Conservation (phyloP, 2,888 invertebrate species). For the Temnothorax rugatulus region DNA sequence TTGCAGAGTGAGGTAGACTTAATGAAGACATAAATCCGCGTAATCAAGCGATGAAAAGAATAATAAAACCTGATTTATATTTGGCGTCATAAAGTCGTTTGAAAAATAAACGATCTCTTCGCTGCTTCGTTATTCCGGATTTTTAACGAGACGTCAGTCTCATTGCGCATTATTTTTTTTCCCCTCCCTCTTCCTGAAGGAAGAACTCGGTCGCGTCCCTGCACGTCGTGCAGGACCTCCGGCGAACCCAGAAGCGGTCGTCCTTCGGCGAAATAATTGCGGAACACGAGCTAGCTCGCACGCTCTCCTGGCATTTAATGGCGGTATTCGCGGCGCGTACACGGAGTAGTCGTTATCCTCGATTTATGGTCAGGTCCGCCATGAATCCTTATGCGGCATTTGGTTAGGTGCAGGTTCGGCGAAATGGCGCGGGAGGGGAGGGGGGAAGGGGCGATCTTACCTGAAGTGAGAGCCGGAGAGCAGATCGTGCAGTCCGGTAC, state of each 20-base stretch:
- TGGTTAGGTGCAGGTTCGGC: conserved; percentile 63
- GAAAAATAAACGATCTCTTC: background rate
- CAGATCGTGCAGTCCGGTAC: conserved; percentile 62
- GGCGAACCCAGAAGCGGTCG: conserved; percentile 71
- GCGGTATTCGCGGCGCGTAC: conserved; percentile 77
- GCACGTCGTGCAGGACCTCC: conserved; percentile 53
- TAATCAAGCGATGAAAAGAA: background rate
- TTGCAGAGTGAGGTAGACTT: background rate
- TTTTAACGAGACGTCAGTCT: conserved; percentile 15
- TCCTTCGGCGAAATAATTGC: conserved; percentile 76
- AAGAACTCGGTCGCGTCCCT: conserved; percentile 61
- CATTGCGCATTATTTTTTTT: conserved; percentile 7
- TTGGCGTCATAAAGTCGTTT: background rate
- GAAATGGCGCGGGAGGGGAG: conserved; percentile 52
- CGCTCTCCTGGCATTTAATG: conserved; percentile 76
- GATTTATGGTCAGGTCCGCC: conserved; percentile 79
- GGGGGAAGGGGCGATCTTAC: background rate
- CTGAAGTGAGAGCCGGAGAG: conserved; percentile 58
- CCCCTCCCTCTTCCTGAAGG: background rate
- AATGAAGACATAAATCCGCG: conserved; percentile 14
- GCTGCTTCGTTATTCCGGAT: background rate
- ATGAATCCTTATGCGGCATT: conserved; percentile 80
- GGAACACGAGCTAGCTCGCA: conserved; percentile 72
- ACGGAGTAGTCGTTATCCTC: conserved; percentile 80
- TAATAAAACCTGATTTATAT: background rate